Percentiles rank a stretch among this genome's conserved stretches.
Evolutionary conservation across 2,797 vertebrate genomes (phyloP).

Genomic region (Dallia pectoralis): DNA sequence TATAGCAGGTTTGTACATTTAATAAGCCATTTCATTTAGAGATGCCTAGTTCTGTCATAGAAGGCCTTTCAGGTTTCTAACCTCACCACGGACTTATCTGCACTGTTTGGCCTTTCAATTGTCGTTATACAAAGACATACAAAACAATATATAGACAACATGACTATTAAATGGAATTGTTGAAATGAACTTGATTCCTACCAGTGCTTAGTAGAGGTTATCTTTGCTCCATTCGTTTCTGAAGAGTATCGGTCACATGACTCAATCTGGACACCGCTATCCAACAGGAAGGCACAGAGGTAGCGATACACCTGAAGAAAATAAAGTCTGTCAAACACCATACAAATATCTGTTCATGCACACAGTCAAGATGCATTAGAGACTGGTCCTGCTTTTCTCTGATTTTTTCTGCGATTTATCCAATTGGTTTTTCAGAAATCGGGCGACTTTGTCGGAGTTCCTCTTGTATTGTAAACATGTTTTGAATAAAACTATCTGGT

Average conservation of each 20-base stretch:
- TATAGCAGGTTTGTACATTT: too few species aligned
- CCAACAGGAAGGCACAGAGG: slow-evolving; percentile 86
- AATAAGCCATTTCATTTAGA: too few species aligned
- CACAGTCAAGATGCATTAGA: background rate
- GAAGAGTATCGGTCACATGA: slow-evolving; percentile 89
- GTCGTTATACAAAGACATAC: background rate
- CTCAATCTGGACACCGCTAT: slow-evolving; percentile 88
- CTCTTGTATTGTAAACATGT: too few species aligned
- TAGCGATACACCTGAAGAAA: slow-evolving; percentile 85
- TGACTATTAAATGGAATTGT: background rate
- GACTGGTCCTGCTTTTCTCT: too few species aligned
- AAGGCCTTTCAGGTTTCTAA: too few species aligned
- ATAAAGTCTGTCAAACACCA: background rate
- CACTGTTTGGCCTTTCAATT: too few species aligned
- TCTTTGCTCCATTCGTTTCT: slow-evolving; percentile 91
- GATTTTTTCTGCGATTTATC: too few species aligned
- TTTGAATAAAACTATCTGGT: too few species aligned
- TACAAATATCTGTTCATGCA: background rate
- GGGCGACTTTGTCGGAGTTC: too few species aligned
- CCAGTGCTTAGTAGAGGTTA: slow-evolving; percentile 87
- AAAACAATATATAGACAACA: background rate
- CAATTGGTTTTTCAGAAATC: too few species aligned
- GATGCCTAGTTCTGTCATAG: too few species aligned
- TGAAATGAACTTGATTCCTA: slow-evolving; percentile 45
- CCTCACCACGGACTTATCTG: too few species aligned